Base-by-base conservation (phyloP, 1,140 invertebrate species). In the Saccostrea cuccullata region DNA sequence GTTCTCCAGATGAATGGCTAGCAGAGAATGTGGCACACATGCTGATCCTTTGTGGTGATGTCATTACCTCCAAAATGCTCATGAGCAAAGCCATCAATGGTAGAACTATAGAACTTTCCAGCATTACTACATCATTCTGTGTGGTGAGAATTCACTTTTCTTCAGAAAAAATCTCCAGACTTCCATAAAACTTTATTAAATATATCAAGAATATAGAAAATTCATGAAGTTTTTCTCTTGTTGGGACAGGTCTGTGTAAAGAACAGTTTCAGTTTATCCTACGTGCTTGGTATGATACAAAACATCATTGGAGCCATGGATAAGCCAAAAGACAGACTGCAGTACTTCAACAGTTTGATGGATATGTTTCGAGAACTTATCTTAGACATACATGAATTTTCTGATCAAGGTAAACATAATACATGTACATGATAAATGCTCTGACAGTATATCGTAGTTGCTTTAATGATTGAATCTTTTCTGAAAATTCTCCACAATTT, bases 1-100 rank as follows among this genome's bases (percentile, higher is more conserved):
- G 93, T 92, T 91, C 90, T n/a, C 94, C 94, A 70, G 94, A 94
- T 82, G 94, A 94, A 89, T 95, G 94, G 94, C 84, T 94, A 26
- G 91, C 93, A 64, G 94, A 94, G 86, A 95, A 95, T 89, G 91
- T 94, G 58, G 93, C 94, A 56, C 92, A 91, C 64, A 89, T 95
- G 26, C 64, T 95, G 30, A 92, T 94, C 30, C 88, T 94, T 3
- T 94, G 94, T 91, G 94, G 94, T 20, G 93, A 95, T 87, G 86
- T 87, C 3, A 94, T 95, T 36, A 93, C 94, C 17, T 90, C 93
- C 26, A 95, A 93, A 86, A 90, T 94, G 88, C 89, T 95, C n/a
- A 90, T 91, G 23, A 95, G 93, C 88, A 95, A 94, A 88, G 94
- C 94, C 64, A 95, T 94, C 55, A 95, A 95, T 91, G 94, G 94